phyloP scores from a whole-genome alignment of 2,797 vertebrate genomes.

The Micromesistius poutassou region DNA sequence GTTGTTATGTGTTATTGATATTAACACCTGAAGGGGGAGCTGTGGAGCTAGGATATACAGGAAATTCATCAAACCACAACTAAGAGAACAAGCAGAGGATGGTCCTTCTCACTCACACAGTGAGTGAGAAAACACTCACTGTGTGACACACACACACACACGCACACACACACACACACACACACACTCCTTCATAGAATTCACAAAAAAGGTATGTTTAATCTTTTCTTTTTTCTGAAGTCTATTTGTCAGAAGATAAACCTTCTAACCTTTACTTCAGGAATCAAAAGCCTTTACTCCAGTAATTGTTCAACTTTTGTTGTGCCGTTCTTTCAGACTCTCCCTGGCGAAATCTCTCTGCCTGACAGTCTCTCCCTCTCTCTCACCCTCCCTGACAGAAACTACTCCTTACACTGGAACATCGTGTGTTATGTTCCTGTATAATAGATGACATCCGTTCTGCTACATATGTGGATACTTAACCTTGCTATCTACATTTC shows the following conservation, averaged over 20 bases:
- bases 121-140: background rate
- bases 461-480: background rate
- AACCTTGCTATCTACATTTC: background rate
- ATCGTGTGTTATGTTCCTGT: background rate
- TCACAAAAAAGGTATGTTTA: constrained; percentile 27
- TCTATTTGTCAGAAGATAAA: constrained; percentile 18
- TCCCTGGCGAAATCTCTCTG: background rate
- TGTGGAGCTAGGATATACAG: constrained; percentile 54
- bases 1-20: background rate
- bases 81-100: background rate
- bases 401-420: background rate
- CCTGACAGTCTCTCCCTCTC: background rate
- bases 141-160: constrained; percentile 38
- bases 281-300: constrained; percentile 9
- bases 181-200: constrained; percentile 24
- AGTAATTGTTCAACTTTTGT: constrained; percentile 10
- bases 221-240: constrained; percentile 24
- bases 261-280: constrained; percentile 30
- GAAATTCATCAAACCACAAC: background rate
- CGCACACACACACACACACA: constrained; percentile 1
- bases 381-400: background rate
- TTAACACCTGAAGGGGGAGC: constrained; percentile 63
- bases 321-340: background rate
- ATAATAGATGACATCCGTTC: background rate
- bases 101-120: background rate